These are phyloP conservation scores for Salvelinus namaycush DNA, from an alignment of 2,113 vertebrate genomes.

Conservation along the genomic window DNA sequence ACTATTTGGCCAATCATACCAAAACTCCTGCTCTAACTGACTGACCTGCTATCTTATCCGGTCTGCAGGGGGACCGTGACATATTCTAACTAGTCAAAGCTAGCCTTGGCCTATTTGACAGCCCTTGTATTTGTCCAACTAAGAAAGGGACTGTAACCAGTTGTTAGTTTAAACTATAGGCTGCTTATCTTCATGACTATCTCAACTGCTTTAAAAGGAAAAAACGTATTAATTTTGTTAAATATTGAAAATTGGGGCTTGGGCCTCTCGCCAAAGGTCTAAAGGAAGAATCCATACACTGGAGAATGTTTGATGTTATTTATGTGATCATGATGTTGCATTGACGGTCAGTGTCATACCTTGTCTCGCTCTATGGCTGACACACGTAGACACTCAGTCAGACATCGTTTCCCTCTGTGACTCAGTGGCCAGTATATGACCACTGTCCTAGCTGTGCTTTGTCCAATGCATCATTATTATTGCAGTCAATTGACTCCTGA, in stretches of 20 bases:
- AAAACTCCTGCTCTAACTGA: conserved; percentile 27
- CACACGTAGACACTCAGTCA: conserved; percentile 73
- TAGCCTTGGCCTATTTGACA: conserved; percentile 31
- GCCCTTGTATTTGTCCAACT: conserved; percentile 23
- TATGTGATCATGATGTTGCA: conserved; percentile 63
- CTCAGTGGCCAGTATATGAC: conserved; percentile 36
- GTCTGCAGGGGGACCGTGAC: conserved; percentile 24
- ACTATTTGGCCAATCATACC: conserved; percentile 18
- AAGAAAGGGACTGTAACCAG: conserved; percentile 35
- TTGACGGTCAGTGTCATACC: conserved; percentile 56
- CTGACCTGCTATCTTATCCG: conserved; percentile 4
- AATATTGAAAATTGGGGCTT: conserved; percentile 45
- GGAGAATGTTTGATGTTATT: conserved; percentile 70
- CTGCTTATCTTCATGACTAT: conserved; percentile 66
- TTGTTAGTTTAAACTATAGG: conserved; percentile 30
- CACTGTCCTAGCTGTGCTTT: conserved; percentile 51
- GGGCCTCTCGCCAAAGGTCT: conserved; percentile 45
- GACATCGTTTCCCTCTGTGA: conserved; percentile 53
- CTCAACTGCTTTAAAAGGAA: conserved; percentile 66
- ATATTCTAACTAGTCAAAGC: conserved; percentile 40
- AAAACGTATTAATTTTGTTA: conserved; percentile 47
- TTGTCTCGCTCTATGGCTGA: conserved; percentile 44
- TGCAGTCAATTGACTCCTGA: conserved; percentile 37
- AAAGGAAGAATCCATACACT: conserved; percentile 64
- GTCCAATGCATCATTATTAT: conserved; percentile 57